phyloP scores from a whole-genome alignment of 1,140 invertebrate species.

The Conus ventricosus region DNA sequence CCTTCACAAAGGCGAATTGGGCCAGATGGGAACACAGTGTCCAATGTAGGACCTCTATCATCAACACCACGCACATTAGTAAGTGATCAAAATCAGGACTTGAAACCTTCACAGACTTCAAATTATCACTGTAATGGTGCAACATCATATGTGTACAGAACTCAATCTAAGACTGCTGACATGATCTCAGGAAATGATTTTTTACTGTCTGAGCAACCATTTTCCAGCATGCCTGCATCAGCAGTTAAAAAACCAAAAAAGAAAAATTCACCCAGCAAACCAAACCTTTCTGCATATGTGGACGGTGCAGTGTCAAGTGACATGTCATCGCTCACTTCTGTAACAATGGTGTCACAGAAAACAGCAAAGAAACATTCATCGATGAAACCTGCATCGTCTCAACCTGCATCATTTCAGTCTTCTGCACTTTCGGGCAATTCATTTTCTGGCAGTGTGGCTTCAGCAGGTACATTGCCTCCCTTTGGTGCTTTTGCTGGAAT shows the following conservation, averaged over 20 bases:
- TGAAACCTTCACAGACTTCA: not conserved
- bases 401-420: not conserved
- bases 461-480: not conserved
- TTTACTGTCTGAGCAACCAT: not conserved
- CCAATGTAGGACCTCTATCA: not conserved
- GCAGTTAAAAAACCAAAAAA: not conserved
- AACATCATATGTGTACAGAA: not conserved
- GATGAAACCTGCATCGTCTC: not conserved
- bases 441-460: not conserved
- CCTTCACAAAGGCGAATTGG: not conserved
- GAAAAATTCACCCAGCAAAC: not conserved
- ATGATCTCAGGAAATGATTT: slow-evolving; percentile 9
- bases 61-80: not conserved
- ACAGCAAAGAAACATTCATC: not conserved
- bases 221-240: not conserved
- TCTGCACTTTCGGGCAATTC: not conserved
- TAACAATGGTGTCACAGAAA: not conserved
- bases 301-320: not conserved
- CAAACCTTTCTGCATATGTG: not conserved
- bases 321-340: not conserved
- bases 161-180: not conserved
- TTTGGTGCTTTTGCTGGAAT: slow-evolving; percentile 31
- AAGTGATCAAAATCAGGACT: not conserved
- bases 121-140: not conserved
- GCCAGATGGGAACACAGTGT: not conserved